These are phyloP conservation scores for Netelia inedita DNA, from an alignment of 2,888 invertebrate species.

Conservation along the genomic window DNA sequence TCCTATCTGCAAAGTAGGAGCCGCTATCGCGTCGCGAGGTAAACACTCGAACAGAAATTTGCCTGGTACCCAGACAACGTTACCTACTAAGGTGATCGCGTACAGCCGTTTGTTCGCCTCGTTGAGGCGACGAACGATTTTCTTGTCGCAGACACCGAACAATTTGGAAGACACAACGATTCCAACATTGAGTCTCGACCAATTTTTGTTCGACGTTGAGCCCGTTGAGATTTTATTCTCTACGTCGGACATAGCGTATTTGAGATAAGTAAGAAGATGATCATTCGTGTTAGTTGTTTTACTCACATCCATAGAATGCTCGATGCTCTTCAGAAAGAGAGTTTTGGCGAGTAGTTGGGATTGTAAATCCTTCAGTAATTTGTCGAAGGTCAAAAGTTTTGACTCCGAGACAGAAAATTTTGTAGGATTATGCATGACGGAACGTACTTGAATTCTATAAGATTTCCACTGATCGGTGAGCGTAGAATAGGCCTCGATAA, in stretches of 20 bases:
- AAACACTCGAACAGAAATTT: conserved; percentile 90
- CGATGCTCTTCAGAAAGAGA: conserved; percentile 85
- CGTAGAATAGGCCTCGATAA: conserved; percentile 87
- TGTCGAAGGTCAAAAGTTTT: conserved; percentile 89
- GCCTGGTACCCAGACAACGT: conserved; percentile 94
- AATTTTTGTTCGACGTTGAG: conserved; percentile 86
- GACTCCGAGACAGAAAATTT: conserved; percentile 88
- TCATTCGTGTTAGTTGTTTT: conserved; percentile 86
- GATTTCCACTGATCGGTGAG: conserved; percentile 91
- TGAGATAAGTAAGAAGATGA: conserved; percentile 90
- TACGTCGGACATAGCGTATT: conserved; percentile 88
- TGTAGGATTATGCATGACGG: conserved; percentile 88
- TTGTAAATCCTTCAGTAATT: conserved; percentile 90
- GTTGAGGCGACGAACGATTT: conserved; percentile 89
- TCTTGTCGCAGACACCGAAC: conserved; percentile 92
- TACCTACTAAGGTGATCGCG: conserved; percentile 92
- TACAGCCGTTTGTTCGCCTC: conserved; percentile 93
- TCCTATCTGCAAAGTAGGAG: conserved; percentile 77
- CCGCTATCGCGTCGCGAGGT: conserved; percentile 84
- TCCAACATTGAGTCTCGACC: conserved; percentile 89
- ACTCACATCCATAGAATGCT: conserved; percentile 85
- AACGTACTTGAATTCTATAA: conserved; percentile 91
- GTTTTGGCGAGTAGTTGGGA: conserved; percentile 87
- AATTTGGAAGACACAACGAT: conserved; percentile 90
- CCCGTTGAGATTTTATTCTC: conserved; percentile 85